Conservation (phyloP, 2,888 invertebrate genomes). For the Noctuana brunneofusca region DNA sequence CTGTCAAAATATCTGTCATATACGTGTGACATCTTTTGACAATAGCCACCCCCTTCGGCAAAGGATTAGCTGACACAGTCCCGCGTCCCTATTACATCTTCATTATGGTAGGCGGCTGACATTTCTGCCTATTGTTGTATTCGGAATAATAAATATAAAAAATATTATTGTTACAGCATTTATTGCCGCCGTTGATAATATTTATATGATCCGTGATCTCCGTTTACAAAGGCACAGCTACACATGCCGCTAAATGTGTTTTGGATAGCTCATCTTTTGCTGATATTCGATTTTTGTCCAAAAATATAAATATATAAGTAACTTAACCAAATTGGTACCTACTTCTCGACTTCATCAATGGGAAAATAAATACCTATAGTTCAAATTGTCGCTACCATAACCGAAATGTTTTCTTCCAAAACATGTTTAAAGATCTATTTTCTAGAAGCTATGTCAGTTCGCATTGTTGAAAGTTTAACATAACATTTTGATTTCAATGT, state of each 20-base stretch:
- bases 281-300: neutral
- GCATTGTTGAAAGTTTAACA: no score
- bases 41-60: slow-evolving; percentile 72
- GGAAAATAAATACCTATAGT: no score
- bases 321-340: no score
- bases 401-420: no score
- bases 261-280: slow-evolving; percentile 26
- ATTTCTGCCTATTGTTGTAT: slow-evolving; percentile 58
- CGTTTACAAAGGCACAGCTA: slow-evolving; percentile 52
- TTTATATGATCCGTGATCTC: slow-evolving; percentile 75
- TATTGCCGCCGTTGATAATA: slow-evolving; percentile 69
- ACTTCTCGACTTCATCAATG: no score
- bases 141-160: slow-evolving; percentile 67
- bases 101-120: slow-evolving; percentile 81
- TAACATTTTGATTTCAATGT: no score
- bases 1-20: slow-evolving; percentile 83
- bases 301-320: neutral
- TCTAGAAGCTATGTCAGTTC: no score
- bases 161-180: slow-evolving; percentile 72
- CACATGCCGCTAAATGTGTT: slow-evolving; percentile 41
- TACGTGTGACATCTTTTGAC: slow-evolving; percentile 79
- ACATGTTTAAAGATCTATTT: no score
- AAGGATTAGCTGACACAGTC: slow-evolving; percentile 74
- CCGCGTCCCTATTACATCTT: slow-evolving; percentile 80
- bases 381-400: no score